A percentile compares a stretch with the other conserved stretches of the same genome.
Conservation (phyloP, 2,113 vertebrate genomes). For the Pleuronectes platessa region DNA sequence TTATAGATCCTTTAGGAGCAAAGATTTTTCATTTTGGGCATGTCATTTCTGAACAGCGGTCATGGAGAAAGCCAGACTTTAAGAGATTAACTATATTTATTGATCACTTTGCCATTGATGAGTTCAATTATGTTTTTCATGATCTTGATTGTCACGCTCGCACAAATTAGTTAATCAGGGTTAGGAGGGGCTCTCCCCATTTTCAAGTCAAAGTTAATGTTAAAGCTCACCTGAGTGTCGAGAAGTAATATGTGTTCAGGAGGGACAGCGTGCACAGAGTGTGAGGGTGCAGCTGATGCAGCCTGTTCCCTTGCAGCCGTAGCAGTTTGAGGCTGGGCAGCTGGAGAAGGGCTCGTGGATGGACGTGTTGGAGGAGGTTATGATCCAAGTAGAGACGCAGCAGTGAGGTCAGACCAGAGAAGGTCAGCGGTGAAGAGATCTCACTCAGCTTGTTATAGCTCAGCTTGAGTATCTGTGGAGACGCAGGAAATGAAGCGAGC, state of each 20-base stretch:
- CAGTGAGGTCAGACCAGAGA: constrained; percentile 87
- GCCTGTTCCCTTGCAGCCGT: constrained; percentile 91
- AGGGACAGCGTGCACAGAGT: constrained; percentile 89
- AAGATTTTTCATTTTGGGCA: too few species aligned
- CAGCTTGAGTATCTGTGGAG: constrained; percentile 90
- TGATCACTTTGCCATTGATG: not conserved
- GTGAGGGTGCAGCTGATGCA: constrained; percentile 89
- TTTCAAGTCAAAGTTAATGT: not conserved
- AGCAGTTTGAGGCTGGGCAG: constrained; percentile 88
- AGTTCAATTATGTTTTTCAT: not conserved
- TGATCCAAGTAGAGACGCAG: constrained; percentile 92
- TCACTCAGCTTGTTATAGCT: constrained; percentile 94
- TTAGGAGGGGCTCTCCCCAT: too few species aligned
- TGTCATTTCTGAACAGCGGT: too few species aligned
- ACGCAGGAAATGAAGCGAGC: constrained; percentile 27
- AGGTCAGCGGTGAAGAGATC: constrained; percentile 83
- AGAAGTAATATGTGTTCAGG: constrained; percentile 87
- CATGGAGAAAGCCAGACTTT: too few species aligned
- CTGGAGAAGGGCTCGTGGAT: constrained; percentile 89
- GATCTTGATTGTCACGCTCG: not conserved
- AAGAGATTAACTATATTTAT: not conserved
- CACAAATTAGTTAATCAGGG: too few species aligned
- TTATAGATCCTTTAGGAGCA: too few species aligned
- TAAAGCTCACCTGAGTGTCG: constrained; percentile 82
- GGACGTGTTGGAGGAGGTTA: constrained; percentile 91